Percentiles rank a stretch among this genome's conserved stretches.
Conservation (phyloP, 2,113 vertebrate species). For the Tyrannus savana region DNA sequence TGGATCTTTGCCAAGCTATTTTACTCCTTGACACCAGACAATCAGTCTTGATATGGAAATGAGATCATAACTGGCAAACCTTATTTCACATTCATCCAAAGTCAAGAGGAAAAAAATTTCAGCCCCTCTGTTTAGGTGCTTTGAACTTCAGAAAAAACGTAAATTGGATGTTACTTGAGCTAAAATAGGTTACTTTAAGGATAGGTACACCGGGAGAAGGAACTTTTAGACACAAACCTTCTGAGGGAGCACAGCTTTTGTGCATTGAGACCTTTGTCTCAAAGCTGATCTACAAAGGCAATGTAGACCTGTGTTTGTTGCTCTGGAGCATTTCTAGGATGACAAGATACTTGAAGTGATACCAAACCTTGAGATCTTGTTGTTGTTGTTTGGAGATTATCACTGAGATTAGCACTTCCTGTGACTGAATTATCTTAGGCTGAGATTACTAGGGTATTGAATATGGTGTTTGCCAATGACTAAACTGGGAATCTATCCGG, state of each 20-base stretch:
- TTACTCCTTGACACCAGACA: background rate
- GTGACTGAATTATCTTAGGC: background rate
- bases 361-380: background rate
- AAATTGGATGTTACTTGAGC: background rate
- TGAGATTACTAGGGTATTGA: background rate
- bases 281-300: background rate
- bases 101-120: background rate
- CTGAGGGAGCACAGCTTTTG: background rate
- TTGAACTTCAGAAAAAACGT: background rate
- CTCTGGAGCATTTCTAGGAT: background rate
- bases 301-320: background rate
- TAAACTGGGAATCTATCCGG: background rate
- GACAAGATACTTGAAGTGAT: fast-evolving
- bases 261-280: background rate
- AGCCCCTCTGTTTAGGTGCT: background rate
- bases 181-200: background rate
- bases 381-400: background rate
- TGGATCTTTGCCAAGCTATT: background rate
- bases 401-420: background rate
- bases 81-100: background rate
- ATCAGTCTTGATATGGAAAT: background rate
- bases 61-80: background rate
- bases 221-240: background rate
- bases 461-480: background rate
- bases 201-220: background rate